phyloP scores from a whole-genome alignment of 1,140 invertebrate species.

The Teleopsis dalmanni region DNA sequence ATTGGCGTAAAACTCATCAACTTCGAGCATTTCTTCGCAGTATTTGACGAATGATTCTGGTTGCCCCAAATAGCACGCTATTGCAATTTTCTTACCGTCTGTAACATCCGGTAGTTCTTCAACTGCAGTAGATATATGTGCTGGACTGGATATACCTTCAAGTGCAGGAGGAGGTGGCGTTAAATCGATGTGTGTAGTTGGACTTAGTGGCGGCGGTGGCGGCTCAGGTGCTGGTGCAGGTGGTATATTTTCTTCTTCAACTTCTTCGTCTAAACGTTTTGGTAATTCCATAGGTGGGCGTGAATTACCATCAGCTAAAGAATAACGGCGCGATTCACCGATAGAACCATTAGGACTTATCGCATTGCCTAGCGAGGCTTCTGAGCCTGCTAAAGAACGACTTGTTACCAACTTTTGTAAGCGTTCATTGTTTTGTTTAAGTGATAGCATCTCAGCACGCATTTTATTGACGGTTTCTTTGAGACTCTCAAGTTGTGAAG shows the following conservation, averaged over 20 bases:
- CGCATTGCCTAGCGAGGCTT: constrained; percentile 62
- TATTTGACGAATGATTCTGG: constrained; percentile 70
- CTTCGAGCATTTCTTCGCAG: constrained; percentile 54
- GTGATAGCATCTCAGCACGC: constrained; percentile 90
- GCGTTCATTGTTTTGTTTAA: constrained; percentile 95
- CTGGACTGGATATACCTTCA: constrained; percentile 30
- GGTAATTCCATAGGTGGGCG: constrained; percentile 45
- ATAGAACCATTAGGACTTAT: constrained; percentile 49
- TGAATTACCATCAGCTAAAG: constrained; percentile 41
- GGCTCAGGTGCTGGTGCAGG: constrained; percentile 43
- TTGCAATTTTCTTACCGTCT: constrained; percentile 78
- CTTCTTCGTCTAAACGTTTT: constrained; percentile 46
- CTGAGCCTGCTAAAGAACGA: constrained; percentile 71
- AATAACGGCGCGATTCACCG: constrained; percentile 43
- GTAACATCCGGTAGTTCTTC: constrained; percentile 65
- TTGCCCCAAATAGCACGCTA: constrained; percentile 75
- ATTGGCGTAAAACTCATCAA: constrained; percentile 46
- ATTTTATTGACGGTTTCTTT: constrained; percentile 95
- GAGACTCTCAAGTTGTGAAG: constrained; percentile 91
- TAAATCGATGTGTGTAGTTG: constrained; percentile 38
- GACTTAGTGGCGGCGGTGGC: constrained; percentile 36
- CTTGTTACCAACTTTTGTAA: constrained; percentile 79
- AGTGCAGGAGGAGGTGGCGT: constrained; percentile 40
- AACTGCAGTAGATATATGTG: constrained; percentile 43
- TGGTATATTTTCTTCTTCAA: constrained; percentile 47